Base-by-base conservation (phyloP, 2,113 vertebrate species). In the Rhinolophus ferrumequinum region DNA sequence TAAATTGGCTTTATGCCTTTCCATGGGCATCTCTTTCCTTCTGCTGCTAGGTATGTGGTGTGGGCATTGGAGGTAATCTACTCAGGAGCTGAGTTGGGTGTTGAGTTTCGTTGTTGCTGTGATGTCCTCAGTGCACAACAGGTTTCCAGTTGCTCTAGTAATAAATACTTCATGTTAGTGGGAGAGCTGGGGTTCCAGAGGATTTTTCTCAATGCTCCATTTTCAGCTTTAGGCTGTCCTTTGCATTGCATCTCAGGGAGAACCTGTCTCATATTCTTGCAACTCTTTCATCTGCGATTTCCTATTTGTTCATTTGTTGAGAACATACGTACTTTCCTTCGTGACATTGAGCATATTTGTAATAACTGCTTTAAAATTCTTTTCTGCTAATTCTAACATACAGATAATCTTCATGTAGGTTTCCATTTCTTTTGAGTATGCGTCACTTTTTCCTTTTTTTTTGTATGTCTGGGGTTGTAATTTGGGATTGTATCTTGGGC, bases 401-500 rank as follows among this genome's bases (percentile, higher is more conserved):
- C 54, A 80, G 6, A 28, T 50, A 18, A 38, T 85, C 47, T 73
- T 90, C 8, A 62, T 4, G 22, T 88, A 82, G n/a, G 28, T 70
- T 77, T 89, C 54, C 28, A 35, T 12, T 93, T 92, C 38, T 95
- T 75, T 95, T 67, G 60, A 67, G 9, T 80, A 14, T 67, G 10
- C 7, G 3, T 66, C 50, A 56, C 16, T 76, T 92, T 54, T 60
- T 35, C 47, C 38, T 83, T 66, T 92, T 56, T 72, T 24, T 87
- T 26, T 81, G 67, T 50, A 28, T 69, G 52, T 83, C 58, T 41
- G 12, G 41, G 41, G 6, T 44, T 44, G 52, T 92, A 77, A 76
- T 93, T 89, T 95, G 38, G 38, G n/a, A 33, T 89, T 93, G 16
- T 77, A 19, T 84, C 62, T n/a, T 93, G 21, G 41, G 28, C 18